Evolutionary conservation across 2,888 invertebrate species (phyloP), one percentile per base, ranked within the genome.

Genomic region (Agrilus mali): DNA sequence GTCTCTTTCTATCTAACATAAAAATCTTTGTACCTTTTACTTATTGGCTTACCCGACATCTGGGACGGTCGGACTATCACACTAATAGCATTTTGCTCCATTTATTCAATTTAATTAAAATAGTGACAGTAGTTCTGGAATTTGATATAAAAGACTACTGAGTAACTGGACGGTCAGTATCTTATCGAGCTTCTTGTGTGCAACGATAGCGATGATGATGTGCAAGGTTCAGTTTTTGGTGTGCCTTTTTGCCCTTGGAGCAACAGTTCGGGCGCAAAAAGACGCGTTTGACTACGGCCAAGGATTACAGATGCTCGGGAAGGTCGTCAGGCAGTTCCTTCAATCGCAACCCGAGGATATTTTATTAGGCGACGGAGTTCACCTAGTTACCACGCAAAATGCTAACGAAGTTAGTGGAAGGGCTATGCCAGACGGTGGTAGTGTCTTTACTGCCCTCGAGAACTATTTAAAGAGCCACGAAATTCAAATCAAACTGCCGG

Each of bases 381-480:
- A 72, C 52, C 64, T 82, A 55, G 74, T 80, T 33, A 73, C 72
- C 45, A 65, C 72, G 37, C 63, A 70, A 1, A 75, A 74, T 47
- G 68, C 65, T 45, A 56, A 52, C 33, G 65, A 61, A 37, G 60
- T 66, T 61, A 51, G 70, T 59, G 51, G 72, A 66, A 63, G 78
- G 60, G 60, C 61, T 62, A 71, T 36, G 53, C 57, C 50, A 46
- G 76, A 70, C 33, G 75, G 75, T 50, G 72, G 74, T 34, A 68
- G 73, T 1, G 59, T 73, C 0, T 50, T 82, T 42, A 77, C 72
- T 7, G 66, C 75, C 8, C 65, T 85, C 55, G 73, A 81, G 13
- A 75, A 73, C 54, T 85, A 85, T 53, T 63, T 86, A 3, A 74
- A 79, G 56, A 79, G 74, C 2, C 82, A 85, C 50, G 86, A 86